Conservation (phyloP, 2,113 vertebrate species). For the Hippocampus comes region DNA sequence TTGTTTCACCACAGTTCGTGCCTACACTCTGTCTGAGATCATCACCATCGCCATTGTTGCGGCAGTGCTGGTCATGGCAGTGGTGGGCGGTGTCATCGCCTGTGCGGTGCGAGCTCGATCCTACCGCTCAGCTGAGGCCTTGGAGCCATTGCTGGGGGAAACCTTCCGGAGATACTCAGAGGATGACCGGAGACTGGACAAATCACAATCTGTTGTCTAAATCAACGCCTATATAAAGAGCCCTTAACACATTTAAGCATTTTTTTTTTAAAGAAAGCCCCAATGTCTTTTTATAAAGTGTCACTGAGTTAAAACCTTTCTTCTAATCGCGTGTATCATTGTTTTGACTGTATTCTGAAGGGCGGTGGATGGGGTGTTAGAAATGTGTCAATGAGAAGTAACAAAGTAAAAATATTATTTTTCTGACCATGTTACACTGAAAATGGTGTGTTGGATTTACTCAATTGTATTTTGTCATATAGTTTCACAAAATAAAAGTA, state of each 20-base stretch:
- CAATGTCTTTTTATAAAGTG: slow-evolving; percentile 58
- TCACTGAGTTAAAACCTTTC: slow-evolving; percentile 39
- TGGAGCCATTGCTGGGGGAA: slow-evolving; percentile 85
- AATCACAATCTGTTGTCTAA: slow-evolving; percentile 80
- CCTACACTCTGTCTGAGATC: slow-evolving; percentile 81
- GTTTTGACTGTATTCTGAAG: too few relatives aligned
- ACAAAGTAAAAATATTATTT: too few relatives aligned
- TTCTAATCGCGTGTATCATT: neutral
- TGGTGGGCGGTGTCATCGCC: slow-evolving; percentile 74
- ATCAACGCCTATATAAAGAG: neutral
- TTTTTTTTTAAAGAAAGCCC: slow-evolving; percentile 32
- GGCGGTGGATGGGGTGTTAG: too few relatives aligned
- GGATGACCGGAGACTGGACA: slow-evolving; percentile 75
- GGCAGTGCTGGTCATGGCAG: slow-evolving; percentile 77
- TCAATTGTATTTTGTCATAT: too few relatives aligned
- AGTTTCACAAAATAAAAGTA: too few relatives aligned
- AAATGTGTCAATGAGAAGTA: too few relatives aligned
- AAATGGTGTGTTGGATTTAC: too few relatives aligned
- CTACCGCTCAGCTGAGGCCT: slow-evolving; percentile 68
- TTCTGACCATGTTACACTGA: too few relatives aligned
- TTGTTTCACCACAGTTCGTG: slow-evolving; percentile 61
- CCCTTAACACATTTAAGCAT: slow-evolving; percentile 27
- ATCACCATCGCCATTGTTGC: slow-evolving; percentile 83
- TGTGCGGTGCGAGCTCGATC: slow-evolving; percentile 74
- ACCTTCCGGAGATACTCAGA: slow-evolving; percentile 83